phyloP scores from a whole-genome alignment of 1,140 invertebrate genomes.

The Ips nitidus region DNA sequence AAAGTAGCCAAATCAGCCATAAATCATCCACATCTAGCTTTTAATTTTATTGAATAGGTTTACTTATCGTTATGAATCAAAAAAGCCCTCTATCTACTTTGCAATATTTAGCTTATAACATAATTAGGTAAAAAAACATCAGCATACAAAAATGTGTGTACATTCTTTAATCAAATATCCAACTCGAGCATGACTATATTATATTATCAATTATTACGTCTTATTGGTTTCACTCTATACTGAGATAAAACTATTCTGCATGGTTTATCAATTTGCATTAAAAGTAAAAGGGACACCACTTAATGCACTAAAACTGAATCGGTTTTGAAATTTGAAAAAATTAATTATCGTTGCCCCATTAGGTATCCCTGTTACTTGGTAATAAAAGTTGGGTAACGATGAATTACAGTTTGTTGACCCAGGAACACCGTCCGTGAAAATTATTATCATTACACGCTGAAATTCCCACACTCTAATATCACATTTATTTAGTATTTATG shows the following conservation, averaged over 20 bases:
- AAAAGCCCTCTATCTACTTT: no score
- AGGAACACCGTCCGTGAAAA: constrained; percentile 5
- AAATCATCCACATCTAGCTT: not conserved
- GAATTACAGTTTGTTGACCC: constrained; percentile 17
- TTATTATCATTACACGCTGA: not conserved
- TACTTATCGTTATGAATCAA: no score
- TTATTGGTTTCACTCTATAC: no score
- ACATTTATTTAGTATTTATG: no score
- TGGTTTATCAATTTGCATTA: constrained; percentile 8
- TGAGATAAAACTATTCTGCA: not conserved
- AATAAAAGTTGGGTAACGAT: constrained; percentile 2
- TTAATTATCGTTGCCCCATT: constrained; percentile 17
- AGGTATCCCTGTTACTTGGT: constrained; percentile 10
- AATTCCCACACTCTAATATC: no score
- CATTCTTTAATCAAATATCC: not conserved
- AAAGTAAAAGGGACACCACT: constrained; percentile 2
- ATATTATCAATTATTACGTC: not conserved
- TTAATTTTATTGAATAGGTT: no score
- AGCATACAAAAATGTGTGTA: no score
- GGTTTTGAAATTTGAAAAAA: constrained; percentile 18
- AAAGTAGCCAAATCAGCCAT: not conserved
- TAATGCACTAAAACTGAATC: constrained; percentile 18
- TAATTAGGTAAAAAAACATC: no score
- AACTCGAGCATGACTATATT: not conserved
- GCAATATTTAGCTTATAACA: no score